Percentiles rank a stretch among this genome's conserved stretches.
Conservation (phyloP, 2,797 vertebrate species). For the Dendrocincla tyrannina region DNA sequence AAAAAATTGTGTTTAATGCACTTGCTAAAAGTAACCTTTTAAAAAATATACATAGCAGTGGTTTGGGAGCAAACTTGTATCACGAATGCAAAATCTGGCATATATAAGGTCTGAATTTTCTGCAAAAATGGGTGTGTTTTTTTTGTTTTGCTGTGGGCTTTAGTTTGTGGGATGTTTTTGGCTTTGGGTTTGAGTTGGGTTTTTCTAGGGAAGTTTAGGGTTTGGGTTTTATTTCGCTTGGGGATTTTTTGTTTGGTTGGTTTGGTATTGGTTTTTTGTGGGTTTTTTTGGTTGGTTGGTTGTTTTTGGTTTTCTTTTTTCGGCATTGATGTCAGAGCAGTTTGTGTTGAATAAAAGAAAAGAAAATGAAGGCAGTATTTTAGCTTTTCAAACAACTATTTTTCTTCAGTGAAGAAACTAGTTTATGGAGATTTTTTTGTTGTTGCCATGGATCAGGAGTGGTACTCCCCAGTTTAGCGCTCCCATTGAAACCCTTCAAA, state of each 20-base stretch:
- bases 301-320: background rate
- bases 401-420: background rate
- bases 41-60: background rate
- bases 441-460: background rate
- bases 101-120: background rate
- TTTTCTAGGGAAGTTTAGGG: background rate
- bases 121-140: background rate
- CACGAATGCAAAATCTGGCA: background rate
- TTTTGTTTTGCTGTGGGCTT: background rate
- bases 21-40: background rate
- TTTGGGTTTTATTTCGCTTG: background rate
- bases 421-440: background rate
- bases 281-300: too few relatives aligned
- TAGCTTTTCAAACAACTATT: background rate
- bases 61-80: background rate
- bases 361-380: background rate
- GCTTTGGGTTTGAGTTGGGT: background rate
- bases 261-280: too few relatives aligned
- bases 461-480: background rate
- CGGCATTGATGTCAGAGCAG: background rate
- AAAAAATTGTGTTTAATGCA: background rate
- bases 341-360: background rate
- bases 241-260: background rate
- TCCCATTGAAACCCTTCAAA: background rate
- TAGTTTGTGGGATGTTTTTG: too few relatives aligned